Base-by-base conservation (phyloP, 2,797 vertebrate species). In the Esox masquinongy region DNA sequence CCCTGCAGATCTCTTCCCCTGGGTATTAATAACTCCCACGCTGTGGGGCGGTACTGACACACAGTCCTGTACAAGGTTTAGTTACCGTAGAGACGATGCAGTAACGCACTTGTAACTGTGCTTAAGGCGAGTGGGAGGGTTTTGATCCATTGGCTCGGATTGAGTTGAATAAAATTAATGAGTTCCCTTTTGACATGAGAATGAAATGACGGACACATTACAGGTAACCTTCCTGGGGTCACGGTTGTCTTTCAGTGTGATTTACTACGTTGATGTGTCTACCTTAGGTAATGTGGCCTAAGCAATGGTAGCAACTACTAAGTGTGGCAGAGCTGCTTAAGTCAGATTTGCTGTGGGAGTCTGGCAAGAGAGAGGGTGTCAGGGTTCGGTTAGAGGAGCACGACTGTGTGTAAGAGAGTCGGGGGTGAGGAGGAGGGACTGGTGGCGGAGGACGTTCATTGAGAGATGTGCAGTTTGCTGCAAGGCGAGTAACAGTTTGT, bases 1-100 rank as follows among this genome's bases (percentile, higher is more conserved):
- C 43, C 43, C 3, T 11, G 9, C 43, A 47, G 12, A 11, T 3
- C 43, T 14, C 43, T 5, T 14, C 12, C 16, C 36, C 74, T 51
- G 66, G 69, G 53, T 88, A 85, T 88, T 88, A 84, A 83, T 85
- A 86, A 75, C 77, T 51, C 36, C 36, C 72, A 71, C 12, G 74
- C 66, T 67, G 68, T 71, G 56, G 70, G 66, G 47, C 7, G 70
- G 51, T 56, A 43, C 72, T 56, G 70, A n/a, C 43, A 47, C 49
- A 43, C 50, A 56, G 29, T 79, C 50, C 53, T 75, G 74, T 49
- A 74, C 69, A 63, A 72, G 74, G 63, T 84, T 85, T 2, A 19
- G 70, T 84, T 85, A 77, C 83, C 5, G 39, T 43, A 6, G 39
- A 34, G 43, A 16, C n/a, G 64, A 68, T 39, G 63, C 67, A 74